A percentile compares a stretch with the other conserved stretches of the same genome.
Evolutionary conservation across 2,888 invertebrate genomes (phyloP).

Genomic region (Watsonalla binaria): DNA sequence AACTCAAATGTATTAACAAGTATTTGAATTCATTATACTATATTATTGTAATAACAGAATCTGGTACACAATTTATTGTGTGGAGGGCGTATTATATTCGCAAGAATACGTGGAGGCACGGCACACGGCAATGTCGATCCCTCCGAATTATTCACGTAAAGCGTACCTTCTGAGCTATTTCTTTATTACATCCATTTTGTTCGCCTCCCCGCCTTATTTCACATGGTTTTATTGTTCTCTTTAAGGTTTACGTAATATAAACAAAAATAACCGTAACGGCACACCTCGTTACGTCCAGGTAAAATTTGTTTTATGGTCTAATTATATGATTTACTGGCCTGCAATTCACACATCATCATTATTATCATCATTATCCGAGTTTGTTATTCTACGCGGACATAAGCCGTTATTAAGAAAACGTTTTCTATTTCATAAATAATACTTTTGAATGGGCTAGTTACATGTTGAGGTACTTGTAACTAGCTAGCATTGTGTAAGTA

Average conservation of each 20-base stretch:
- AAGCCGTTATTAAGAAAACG: too few species aligned
- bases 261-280: slow-evolving; percentile 23
- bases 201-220: slow-evolving; percentile 44
- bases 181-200: slow-evolving; percentile 59
- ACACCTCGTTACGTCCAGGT: slow-evolving; percentile 17
- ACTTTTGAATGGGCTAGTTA: too few species aligned
- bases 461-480: too few species aligned
- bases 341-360: too few species aligned
- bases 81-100: slow-evolving; percentile 14
- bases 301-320: slow-evolving; percentile 23
- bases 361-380: too few species aligned
- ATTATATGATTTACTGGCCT: slow-evolving; percentile 15
- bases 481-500: too few species aligned
- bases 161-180: slow-evolving; percentile 51
- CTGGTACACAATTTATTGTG: slow-evolving; percentile 14
- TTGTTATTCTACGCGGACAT: too few species aligned
- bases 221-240: slow-evolving; percentile 51
- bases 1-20: too few species aligned
- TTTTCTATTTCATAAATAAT: too few species aligned
- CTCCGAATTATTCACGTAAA: slow-evolving; percentile 52
- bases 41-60: background rate
- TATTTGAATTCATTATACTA: background rate
- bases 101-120: slow-evolving; percentile 19
- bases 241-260: slow-evolving; percentile 27
- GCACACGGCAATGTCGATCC: slow-evolving; percentile 35